These are phyloP conservation scores for Lagopus muta DNA, from an alignment of 2,113 vertebrate species.

Conservation along the genomic window DNA sequence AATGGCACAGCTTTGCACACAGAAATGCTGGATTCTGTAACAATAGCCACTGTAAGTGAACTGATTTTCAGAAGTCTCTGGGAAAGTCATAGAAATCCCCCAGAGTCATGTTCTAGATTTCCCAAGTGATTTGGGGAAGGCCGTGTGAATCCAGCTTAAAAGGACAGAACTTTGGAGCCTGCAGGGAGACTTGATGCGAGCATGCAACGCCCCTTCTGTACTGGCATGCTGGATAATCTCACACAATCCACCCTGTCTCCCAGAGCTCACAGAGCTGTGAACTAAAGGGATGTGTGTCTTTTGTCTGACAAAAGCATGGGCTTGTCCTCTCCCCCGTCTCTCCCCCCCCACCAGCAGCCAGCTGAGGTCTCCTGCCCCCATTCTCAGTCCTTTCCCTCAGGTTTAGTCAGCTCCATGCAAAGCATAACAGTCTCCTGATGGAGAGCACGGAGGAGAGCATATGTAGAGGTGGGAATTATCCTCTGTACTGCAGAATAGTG, in stretches of 20 bases:
- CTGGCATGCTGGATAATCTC: background rate
- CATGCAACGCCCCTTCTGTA: fast-evolving
- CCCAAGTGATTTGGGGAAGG: background rate
- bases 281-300: background rate
- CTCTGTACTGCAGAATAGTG: background rate
- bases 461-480: background rate
- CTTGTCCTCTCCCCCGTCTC: background rate
- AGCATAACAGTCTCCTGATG: background rate
- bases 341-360: background rate
- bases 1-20: background rate
- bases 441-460: background rate
- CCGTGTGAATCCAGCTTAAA: background rate
- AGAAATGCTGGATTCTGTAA: background rate
- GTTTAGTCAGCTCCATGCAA: background rate
- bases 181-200: background rate
- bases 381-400: background rate
- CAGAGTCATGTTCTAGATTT: background rate
- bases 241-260: background rate
- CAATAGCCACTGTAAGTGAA: background rate
- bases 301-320: background rate
- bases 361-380: background rate
- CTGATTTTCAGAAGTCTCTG: background rate
- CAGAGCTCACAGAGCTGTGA: background rate
- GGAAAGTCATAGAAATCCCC: background rate
- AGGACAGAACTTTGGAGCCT: background rate